A percentile compares a stretch with the other conserved stretches of the same genome.
Conservation (phyloP, 1,140 invertebrate species). For the Nasonia vitripennis region DNA sequence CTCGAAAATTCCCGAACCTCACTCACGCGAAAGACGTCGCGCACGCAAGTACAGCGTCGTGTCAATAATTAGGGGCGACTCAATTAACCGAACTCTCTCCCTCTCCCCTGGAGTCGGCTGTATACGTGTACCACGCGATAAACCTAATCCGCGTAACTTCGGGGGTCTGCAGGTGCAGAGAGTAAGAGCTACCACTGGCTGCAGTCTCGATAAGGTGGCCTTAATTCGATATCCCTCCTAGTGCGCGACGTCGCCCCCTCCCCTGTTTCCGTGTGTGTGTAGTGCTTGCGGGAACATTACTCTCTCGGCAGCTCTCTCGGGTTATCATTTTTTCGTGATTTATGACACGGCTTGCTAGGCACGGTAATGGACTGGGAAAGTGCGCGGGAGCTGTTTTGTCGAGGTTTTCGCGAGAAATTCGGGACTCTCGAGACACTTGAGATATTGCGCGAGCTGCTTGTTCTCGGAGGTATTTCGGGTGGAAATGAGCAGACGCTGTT, state of each 20-base stretch:
- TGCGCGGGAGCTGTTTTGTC: not conserved
- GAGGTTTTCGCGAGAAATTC: not conserved
- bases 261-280: not conserved
- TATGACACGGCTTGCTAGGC: not conserved
- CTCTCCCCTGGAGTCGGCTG: not conserved
- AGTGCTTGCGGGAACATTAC: not conserved
- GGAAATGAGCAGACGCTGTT: too few relatives aligned
- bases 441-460: not conserved
- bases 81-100: slow-evolving; percentile 22
- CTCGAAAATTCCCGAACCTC: not conserved
- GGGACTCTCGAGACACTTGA: not conserved
- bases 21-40: not conserved
- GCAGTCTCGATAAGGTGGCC: slow-evolving; percentile 52
- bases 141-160: slow-evolving; percentile 48
- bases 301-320: not conserved
- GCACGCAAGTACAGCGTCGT: not conserved
- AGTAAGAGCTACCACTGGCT: not conserved
- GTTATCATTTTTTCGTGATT: slow-evolving; percentile 24
- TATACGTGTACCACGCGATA: slow-evolving; percentile 21
- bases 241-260: not conserved
- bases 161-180: not conserved
- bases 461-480: too few relatives aligned
- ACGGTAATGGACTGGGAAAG: not conserved
- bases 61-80: slow-evolving; percentile 34
- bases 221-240: slow-evolving; percentile 53